phyloP scores from a whole-genome alignment of 1,140 invertebrate genomes.

The Ptiloglossa arizonensis region DNA sequence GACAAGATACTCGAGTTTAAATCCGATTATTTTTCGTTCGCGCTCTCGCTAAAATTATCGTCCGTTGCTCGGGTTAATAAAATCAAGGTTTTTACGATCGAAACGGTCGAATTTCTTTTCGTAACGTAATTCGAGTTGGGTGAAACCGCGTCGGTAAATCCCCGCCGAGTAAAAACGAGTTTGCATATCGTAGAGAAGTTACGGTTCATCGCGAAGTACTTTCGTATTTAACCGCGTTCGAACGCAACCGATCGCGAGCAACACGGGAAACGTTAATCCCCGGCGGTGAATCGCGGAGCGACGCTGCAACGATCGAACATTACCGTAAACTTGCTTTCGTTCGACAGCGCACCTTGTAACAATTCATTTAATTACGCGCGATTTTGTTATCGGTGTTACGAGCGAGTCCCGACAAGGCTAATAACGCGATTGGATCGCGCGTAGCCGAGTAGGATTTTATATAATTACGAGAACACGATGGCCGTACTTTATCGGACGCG shows the following conservation, averaged over 20 bases:
- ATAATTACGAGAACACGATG: background rate
- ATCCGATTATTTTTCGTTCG: too few relatives aligned
- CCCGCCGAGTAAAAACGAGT: too few relatives aligned
- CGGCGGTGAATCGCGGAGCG: background rate
- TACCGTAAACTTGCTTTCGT: background rate
- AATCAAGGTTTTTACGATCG: too few relatives aligned
- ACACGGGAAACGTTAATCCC: background rate
- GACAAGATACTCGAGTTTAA: too few relatives aligned
- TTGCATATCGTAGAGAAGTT: background rate
- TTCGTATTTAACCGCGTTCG: background rate
- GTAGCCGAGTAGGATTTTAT: too few relatives aligned
- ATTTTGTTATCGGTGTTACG: background rate
- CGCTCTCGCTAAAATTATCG: too few relatives aligned
- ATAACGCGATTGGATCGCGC: slow-evolving; percentile 1
- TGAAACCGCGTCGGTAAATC: background rate
- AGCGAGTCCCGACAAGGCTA: background rate
- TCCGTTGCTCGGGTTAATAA: too few relatives aligned
- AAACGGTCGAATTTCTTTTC: too few relatives aligned
- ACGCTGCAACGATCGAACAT: background rate
- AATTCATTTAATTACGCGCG: slow-evolving; percentile 18
- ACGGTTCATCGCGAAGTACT: background rate
- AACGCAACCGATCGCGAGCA: too few relatives aligned
- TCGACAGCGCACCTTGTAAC: background rate
- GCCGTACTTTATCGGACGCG: background rate
- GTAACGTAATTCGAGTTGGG: too few relatives aligned